Evolutionary conservation across 1,140 invertebrate species (phyloP).

Genomic region (Drosophila suzukii): DNA sequence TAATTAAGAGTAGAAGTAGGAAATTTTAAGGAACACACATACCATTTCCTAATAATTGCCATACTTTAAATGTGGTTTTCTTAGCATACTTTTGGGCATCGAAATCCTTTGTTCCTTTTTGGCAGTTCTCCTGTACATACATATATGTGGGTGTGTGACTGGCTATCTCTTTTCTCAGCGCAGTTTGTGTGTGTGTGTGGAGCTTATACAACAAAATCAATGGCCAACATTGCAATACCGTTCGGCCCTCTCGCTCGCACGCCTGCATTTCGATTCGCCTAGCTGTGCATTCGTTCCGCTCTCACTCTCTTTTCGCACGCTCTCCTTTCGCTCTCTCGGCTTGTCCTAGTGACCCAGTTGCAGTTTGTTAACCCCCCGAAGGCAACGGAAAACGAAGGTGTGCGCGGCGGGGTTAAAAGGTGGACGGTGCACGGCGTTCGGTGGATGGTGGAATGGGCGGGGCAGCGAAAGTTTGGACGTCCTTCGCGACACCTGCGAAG

Average conservation of each 20-base stretch:
- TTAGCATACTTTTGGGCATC: conserved; percentile 15
- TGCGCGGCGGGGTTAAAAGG: conserved; percentile 5
- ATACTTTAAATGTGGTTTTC: background rate
- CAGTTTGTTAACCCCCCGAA: conserved; percentile 81
- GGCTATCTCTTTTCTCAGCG: conserved; percentile 25
- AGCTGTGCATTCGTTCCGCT: conserved; percentile 5
- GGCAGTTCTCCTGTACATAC: conserved; percentile 8
- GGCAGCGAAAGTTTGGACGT: conserved; percentile 48
- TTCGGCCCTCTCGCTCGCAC: conserved; percentile 21
- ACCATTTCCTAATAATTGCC: no score
- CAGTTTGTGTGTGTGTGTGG: conserved; percentile 21
- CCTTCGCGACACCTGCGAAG: conserved; percentile 56
- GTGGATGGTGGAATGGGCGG: background rate
- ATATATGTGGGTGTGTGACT: conserved; percentile 6
- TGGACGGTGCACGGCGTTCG: no score
- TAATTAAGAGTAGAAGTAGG: no score
- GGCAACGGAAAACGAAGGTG: conserved; percentile 54
- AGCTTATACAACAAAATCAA: conserved; percentile 79
- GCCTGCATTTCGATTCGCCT: conserved; percentile 10
- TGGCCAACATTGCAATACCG: conserved; percentile 71
- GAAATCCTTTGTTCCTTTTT: background rate
- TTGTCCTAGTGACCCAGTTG: conserved; percentile 83
- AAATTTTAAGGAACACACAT: no score
- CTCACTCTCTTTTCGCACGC: conserved; percentile 7
- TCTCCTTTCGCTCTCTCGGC: conserved; percentile 26